Evolutionary conservation across 2,797 vertebrate genomes (phyloP).

Genomic region (Xenentodon cancila): DNA sequence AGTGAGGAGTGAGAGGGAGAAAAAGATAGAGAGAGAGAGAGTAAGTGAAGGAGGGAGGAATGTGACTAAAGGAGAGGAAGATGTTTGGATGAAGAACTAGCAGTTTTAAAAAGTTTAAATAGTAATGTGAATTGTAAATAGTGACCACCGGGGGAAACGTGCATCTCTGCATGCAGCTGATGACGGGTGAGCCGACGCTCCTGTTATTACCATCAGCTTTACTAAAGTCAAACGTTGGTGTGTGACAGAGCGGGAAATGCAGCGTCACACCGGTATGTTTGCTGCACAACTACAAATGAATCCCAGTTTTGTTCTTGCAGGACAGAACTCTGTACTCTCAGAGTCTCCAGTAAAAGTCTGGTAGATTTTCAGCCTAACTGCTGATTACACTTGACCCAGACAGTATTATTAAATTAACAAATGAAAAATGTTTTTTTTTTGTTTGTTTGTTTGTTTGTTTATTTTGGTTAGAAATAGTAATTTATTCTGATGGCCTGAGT

Average conservation of each 20-base stretch:
- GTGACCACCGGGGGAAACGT: conserved; percentile 65
- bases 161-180: conserved; percentile 53
- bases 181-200: conserved; percentile 51
- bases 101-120: conserved; percentile 35
- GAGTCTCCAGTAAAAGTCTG: too few species aligned
- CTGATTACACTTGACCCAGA: too few species aligned
- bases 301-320: too few species aligned
- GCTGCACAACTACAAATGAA: too few species aligned
- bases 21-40: background rate
- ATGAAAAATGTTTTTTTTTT: too few species aligned
- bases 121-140: conserved; percentile 63
- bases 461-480: too few species aligned
- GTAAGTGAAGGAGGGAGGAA: background rate
- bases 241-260: conserved; percentile 10
- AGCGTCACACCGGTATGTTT: background rate
- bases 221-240: conserved; percentile 3
- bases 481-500: too few species aligned
- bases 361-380: too few species aligned
- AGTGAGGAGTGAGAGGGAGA: conserved; percentile 15
- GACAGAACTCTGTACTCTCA: too few species aligned
- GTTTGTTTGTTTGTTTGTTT: too few species aligned
- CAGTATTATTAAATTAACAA: too few species aligned
- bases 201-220: conserved; percentile 11
- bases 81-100: conserved; percentile 4
- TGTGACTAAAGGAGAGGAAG: background rate